A percentile compares a stretch with the other conserved stretches of the same genome.
phyloP scores from a whole-genome alignment of 2,888 invertebrate genomes.

The Orthosia incerta region DNA sequence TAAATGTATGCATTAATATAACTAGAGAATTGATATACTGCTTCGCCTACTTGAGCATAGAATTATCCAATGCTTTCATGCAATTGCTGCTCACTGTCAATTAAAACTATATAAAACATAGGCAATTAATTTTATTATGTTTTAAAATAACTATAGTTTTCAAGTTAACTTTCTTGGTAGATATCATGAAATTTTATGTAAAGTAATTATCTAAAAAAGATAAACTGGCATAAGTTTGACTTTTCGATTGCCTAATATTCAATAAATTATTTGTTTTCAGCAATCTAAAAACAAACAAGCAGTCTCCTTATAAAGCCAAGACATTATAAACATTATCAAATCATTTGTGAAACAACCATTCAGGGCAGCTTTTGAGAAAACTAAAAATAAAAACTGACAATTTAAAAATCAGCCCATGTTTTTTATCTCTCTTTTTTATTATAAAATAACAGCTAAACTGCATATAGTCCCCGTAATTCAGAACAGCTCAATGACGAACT shows the following conservation, averaged over 20 bases:
- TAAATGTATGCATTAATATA: background rate
- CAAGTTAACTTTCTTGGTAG: conserved; percentile 1
- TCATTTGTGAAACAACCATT: background rate
- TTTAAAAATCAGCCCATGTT: background rate
- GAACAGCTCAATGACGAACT: background rate
- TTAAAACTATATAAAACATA: conserved; percentile 16
- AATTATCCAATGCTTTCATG: conserved; percentile 12
- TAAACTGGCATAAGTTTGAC: background rate
- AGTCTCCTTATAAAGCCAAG: background rate
- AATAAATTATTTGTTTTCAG: background rate
- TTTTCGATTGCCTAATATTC: conserved; percentile 4
- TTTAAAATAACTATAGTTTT: conserved; percentile 6
- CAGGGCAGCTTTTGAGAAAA: background rate
- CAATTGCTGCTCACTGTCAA: conserved; percentile 25
- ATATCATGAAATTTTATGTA: background rate
- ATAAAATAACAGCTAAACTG: background rate
- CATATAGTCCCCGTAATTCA: background rate
- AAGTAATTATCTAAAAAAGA: background rate
- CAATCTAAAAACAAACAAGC: no score
- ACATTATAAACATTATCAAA: background rate
- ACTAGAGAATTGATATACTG: conserved; percentile 18
- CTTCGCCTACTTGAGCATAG: conserved; percentile 3
- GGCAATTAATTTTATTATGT: background rate
- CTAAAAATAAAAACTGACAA: no score
- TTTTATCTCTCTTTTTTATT: background rate